Percentiles rank a stretch among this genome's conserved stretches.
phyloP scores from a whole-genome alignment of 2,888 invertebrate species.

The Drosophila prostipennis region DNA sequence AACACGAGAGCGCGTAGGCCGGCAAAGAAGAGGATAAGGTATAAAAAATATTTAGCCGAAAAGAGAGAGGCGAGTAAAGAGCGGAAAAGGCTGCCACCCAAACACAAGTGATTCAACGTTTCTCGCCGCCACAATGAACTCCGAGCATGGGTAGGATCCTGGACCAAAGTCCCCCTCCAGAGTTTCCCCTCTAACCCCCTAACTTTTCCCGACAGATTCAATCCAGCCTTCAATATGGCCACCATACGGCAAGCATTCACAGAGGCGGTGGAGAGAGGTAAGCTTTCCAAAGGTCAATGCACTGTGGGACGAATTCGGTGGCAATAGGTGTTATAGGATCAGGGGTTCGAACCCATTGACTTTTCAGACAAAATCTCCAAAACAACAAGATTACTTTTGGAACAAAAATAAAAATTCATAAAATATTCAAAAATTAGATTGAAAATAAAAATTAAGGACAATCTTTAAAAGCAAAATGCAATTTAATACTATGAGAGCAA shows the following conservation, averaged over 20 bases:
- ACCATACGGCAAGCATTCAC: constrained; percentile 97
- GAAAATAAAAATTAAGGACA: too few relatives aligned
- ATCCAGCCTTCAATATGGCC: constrained; percentile 96
- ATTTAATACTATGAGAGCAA: too few relatives aligned
- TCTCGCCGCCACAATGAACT: constrained; percentile 82
- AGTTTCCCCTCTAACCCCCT: not conserved
- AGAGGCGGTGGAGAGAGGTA: constrained; percentile 97
- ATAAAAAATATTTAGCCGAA: constrained; percentile 23
- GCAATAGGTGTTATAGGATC: too few relatives aligned
- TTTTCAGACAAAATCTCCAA: too few relatives aligned
- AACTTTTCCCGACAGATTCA: constrained; percentile 87
- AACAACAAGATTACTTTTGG: too few relatives aligned
- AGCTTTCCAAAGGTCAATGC: constrained; percentile 37
- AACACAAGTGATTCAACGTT: constrained; percentile 58
- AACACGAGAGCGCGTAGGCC: constrained; percentile 53
- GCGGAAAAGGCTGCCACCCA: constrained; percentile 56
- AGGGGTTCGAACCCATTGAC: too few relatives aligned
- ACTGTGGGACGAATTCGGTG: not conserved
- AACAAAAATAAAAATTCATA: too few relatives aligned
- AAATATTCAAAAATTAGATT: too few relatives aligned
- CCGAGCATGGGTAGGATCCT: constrained; percentile 83
- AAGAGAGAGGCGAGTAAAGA: constrained; percentile 9
- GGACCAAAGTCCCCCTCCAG: not conserved
- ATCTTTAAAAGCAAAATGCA: too few relatives aligned
- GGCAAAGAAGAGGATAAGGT: constrained; percentile 32